Percentiles rank a stretch among this genome's conserved stretches.
Evolutionary conservation across 2,888 invertebrate genomes (phyloP).

Genomic region (Drosophila histrio): DNA sequence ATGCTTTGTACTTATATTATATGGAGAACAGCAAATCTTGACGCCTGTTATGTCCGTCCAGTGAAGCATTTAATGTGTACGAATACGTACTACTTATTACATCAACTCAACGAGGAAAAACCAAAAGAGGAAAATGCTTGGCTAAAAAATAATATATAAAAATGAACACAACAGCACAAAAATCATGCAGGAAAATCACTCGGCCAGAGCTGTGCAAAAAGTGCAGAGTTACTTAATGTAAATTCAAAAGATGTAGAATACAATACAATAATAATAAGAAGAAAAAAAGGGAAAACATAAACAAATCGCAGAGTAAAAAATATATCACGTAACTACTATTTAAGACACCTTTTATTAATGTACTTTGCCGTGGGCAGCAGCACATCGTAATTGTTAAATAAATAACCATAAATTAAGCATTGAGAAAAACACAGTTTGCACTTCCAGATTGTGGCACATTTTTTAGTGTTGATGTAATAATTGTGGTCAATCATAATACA

Average conservation of each 20-base stretch:
- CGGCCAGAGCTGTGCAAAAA: not conserved
- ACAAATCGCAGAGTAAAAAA: not conserved
- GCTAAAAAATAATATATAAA: too few relatives aligned
- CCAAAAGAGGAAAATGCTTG: slow-evolving; percentile 2
- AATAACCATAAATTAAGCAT: slow-evolving; percentile 26
- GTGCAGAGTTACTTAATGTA: not conserved
- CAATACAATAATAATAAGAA: not conserved
- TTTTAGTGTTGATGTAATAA: slow-evolving; percentile 52
- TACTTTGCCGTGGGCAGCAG: not conserved
- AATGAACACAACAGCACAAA: not conserved
- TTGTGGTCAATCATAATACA: slow-evolving; percentile 22
- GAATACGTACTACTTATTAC: slow-evolving; percentile 9
- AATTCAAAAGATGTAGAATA: not conserved
- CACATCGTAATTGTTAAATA: slow-evolving; percentile 8
- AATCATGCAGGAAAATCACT: slow-evolving; percentile 27
- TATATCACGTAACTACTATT: not conserved
- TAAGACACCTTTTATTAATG: not conserved
- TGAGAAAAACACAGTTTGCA: slow-evolving; percentile 15
- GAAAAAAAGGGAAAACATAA: not conserved
- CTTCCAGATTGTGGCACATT: slow-evolving; percentile 26
- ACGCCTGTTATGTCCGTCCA: slow-evolving; percentile 44
- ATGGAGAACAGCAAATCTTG: slow-evolving; percentile 27
- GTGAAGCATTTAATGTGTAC: slow-evolving; percentile 46
- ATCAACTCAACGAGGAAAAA: slow-evolving; percentile 15
- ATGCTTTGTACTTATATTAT: slow-evolving; percentile 28